These are phyloP conservation scores for Anoncus sp. DNA, from an alignment of 2,888 invertebrate genomes.

Conservation along the genomic window DNA sequence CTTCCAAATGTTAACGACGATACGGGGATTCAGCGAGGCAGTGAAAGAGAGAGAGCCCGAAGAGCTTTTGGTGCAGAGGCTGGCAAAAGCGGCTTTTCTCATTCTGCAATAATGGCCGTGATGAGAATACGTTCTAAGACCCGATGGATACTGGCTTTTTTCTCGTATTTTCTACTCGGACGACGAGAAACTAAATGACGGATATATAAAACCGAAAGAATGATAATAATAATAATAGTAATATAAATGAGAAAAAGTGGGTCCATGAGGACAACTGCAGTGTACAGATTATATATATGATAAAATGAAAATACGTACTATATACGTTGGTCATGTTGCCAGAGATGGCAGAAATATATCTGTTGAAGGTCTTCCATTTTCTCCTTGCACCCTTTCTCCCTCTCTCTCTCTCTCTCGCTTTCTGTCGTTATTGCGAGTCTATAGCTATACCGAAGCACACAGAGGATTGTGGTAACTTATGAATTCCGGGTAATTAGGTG, in stretches of 20 bases:
- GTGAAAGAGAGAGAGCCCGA: constrained; percentile 8
- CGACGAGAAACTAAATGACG: constrained; percentile 39
- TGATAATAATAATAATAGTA: constrained; percentile 27
- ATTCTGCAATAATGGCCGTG: constrained; percentile 63
- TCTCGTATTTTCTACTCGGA: constrained; percentile 27
- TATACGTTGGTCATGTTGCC: constrained; percentile 6
- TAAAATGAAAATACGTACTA: constrained; percentile 7
- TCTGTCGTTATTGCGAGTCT: constrained; percentile 38
- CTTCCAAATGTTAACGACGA: constrained; percentile 60
- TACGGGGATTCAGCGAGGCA: constrained; percentile 21
- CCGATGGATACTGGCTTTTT: constrained; percentile 41
- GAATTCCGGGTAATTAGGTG: constrained; percentile 80
- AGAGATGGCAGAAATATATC: constrained; percentile 7
- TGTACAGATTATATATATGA: neutral
- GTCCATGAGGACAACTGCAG: constrained; percentile 4
- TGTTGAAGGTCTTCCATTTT: constrained; percentile 22
- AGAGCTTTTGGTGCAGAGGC: constrained; percentile 41
- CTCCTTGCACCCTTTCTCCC: constrained; percentile 32
- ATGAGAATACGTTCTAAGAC: constrained; percentile 56
- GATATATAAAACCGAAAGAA: constrained; percentile 34
- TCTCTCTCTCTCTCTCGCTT: constrained; percentile 26
- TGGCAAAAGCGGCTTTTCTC: constrained; percentile 62
- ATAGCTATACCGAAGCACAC: constrained; percentile 25
- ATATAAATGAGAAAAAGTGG: constrained; percentile 35
- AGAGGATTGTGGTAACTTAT: constrained; percentile 72